phyloP scores from a whole-genome alignment of 2,888 invertebrate species.

The Ceratothoa steindachneri region DNA sequence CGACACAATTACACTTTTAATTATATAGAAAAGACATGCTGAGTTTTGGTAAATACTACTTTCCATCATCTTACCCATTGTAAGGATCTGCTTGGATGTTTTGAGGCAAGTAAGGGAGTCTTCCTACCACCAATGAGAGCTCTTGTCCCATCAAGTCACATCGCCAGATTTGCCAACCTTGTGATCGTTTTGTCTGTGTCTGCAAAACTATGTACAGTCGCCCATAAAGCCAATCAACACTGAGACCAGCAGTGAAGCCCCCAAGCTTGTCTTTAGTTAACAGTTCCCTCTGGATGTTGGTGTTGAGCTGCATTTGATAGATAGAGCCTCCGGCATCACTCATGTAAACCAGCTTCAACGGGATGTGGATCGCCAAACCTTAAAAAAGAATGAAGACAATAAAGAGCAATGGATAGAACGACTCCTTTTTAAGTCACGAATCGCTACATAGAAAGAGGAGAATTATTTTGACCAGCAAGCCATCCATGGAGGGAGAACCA shows the following conservation, averaged over 20 bases:
- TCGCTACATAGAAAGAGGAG: no score
- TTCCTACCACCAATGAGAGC: constrained; percentile 66
- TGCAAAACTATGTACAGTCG: constrained; percentile 71
- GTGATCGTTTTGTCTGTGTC: constrained; percentile 45
- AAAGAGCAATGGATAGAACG: no score
- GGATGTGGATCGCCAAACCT: constrained; percentile 74
- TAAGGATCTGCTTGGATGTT: constrained; percentile 87
- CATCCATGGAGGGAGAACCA: no score
- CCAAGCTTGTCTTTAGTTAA: constrained; percentile 20
- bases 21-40: no score
- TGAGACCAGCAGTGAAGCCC: constrained; percentile 52
- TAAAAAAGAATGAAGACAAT: constrained; percentile 52
- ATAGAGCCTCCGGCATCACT: constrained; percentile 69
- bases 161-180: constrained; percentile 67
- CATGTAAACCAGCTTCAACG: constrained; percentile 66
- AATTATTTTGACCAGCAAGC: no score
- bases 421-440: no score
- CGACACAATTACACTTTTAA: no score
- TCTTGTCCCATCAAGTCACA: constrained; percentile 71
- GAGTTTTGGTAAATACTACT: no score
- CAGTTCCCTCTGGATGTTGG: not conserved
- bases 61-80: constrained; percentile 79
- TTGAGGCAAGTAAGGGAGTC: constrained; percentile 66
- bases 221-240: constrained; percentile 84
- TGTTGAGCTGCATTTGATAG: constrained; percentile 53